Evolutionary conservation across 2,113 vertebrate species (phyloP).

Genomic region (Stegostoma tigrinum): DNA sequence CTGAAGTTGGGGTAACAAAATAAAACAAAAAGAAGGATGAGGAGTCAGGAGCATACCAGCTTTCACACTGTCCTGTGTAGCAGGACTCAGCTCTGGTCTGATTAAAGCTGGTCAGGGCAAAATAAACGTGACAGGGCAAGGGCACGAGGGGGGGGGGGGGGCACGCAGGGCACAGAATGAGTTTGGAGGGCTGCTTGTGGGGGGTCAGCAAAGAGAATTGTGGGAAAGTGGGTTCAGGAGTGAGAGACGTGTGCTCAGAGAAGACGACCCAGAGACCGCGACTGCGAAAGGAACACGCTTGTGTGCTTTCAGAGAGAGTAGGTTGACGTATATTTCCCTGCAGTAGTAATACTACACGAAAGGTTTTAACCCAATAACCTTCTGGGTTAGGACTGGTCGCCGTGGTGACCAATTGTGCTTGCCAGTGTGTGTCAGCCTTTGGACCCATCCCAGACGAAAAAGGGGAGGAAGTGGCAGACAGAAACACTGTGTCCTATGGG

Average conservation of each 20-base stretch:
- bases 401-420: background rate
- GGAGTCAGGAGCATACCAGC: background rate
- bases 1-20: constrained; percentile 48
- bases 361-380: background rate
- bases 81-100: background rate
- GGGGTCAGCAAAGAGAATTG: background rate
- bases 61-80: background rate
- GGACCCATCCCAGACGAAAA: background rate
- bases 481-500: background rate
- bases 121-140: too few relatives aligned
- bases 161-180: too few relatives aligned
- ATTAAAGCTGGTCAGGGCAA: background rate
- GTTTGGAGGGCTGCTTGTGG: accelerated
- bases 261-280: background rate
- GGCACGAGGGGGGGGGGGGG: too few relatives aligned
- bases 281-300: background rate
- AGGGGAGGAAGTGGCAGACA: background rate
- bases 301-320: background rate
- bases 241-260: background rate
- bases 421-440: background rate
- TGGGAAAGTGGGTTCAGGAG: background rate
- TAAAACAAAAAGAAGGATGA: background rate
- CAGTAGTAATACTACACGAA: background rate
- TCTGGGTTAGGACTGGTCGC: background rate
- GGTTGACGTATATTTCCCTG: background rate